Evolutionary conservation across 2,113 vertebrate species (phyloP).

Genomic region (Gobiocypris rarus): DNA sequence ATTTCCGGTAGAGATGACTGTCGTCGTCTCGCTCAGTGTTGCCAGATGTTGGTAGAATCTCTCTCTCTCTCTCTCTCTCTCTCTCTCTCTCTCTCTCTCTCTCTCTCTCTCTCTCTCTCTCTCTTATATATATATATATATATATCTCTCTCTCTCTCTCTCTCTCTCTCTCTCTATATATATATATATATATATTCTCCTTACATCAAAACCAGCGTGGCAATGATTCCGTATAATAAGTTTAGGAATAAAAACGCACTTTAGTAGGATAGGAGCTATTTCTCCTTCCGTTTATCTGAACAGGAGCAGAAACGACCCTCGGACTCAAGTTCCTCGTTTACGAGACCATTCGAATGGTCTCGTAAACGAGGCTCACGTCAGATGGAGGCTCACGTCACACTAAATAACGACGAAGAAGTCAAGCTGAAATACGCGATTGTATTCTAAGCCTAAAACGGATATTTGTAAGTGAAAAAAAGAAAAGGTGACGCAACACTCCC

Average conservation of each 20-base stretch:
- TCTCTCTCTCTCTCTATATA: no score
- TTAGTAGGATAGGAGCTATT: background rate
- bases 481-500: conserved; percentile 56
- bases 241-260: background rate
- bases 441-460: background rate
- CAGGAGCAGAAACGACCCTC: background rate
- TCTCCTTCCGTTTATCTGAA: background rate
- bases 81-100: no score
- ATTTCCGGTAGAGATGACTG: conserved; percentile 71
- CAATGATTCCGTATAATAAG: background rate
- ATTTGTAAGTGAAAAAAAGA: no score
- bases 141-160: no score
- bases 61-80: no score
- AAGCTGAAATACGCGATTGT: no score
- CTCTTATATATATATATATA: no score
- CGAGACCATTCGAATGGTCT: no score
- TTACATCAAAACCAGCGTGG: no score
- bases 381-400: background rate
- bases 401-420: background rate
- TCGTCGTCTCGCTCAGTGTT: conserved; percentile 36
- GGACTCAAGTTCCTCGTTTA: background rate
- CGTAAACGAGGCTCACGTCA: no score
- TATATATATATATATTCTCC: no score
- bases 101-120: no score
- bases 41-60: background rate